Evolutionary conservation across 2,888 invertebrate species (phyloP).

Genomic region (Anticlea derivata): DNA sequence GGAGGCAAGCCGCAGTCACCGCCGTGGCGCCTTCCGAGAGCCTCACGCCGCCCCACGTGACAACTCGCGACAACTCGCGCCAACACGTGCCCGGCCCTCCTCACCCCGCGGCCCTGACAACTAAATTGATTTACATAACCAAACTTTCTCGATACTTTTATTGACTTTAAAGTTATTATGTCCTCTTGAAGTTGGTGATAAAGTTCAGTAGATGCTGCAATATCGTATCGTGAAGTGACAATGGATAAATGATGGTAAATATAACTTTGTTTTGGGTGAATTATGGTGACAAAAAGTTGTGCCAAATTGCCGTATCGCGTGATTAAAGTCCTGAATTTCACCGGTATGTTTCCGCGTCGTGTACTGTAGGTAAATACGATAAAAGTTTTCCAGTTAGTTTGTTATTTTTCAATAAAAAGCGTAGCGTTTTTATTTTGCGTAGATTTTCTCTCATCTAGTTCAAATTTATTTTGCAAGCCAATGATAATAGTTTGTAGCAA

Average conservation of each 20-base stretch:
- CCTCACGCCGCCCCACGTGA: conserved; percentile 47
- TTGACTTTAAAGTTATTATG: conserved; percentile 45
- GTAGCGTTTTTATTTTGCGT: not conserved
- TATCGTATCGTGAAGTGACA: conserved; percentile 58
- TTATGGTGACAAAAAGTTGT: conserved; percentile 39
- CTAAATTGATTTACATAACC: conserved; percentile 72
- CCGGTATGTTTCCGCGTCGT: conserved; percentile 32
- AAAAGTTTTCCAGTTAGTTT: conserved; percentile 18
- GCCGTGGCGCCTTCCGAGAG: conserved; percentile 54
- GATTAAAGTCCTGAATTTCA: conserved; percentile 37
- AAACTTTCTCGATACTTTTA: conserved; percentile 55
- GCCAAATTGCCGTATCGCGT: conserved; percentile 38
- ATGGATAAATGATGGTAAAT: conserved; percentile 71
- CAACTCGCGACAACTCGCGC: conserved; percentile 43
- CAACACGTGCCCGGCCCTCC: conserved; percentile 44
- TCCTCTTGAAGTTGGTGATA: conserved; percentile 21
- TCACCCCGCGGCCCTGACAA: conserved; percentile 51
- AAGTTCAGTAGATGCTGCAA: conserved; percentile 28
- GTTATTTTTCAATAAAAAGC: conserved; percentile 1
- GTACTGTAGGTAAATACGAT: conserved; percentile 32
- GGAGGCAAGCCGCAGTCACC: conserved; percentile 50
- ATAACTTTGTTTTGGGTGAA: conserved; percentile 48
- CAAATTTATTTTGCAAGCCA: not conserved
- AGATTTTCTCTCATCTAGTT: not conserved
- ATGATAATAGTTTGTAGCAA: too few species aligned